phyloP scores from a whole-genome alignment of 2,797 vertebrate genomes.

The Calcarius lapponicus region DNA sequence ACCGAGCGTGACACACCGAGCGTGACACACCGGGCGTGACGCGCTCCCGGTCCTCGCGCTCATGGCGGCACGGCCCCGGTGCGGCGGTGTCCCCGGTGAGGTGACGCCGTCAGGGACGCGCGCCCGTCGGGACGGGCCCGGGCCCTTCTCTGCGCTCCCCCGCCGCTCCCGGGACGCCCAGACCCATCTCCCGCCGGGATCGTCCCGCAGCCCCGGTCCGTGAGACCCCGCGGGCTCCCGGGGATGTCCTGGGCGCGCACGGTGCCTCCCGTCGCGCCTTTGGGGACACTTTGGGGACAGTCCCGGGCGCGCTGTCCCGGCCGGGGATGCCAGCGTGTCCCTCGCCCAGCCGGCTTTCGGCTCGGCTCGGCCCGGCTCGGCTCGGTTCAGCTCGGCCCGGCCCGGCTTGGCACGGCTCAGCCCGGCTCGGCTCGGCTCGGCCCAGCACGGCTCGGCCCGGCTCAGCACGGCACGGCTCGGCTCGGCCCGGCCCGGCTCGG shows the following conservation, averaged over 20 bases:
- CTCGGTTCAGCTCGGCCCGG: too few species aligned
- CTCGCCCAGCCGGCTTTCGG: too few species aligned
- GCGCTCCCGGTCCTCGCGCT: neutral
- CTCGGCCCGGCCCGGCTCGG: too few species aligned
- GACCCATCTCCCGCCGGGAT: neutral
- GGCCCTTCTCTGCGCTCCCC: neutral
- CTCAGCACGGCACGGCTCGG: too few species aligned
- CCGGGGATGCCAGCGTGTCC: too few species aligned
- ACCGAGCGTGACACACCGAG: neutral
- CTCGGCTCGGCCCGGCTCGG: too few species aligned
- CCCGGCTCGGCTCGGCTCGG: too few species aligned
- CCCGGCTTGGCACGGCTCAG: too few species aligned
- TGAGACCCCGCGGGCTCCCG: neutral
- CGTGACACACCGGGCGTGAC: neutral
- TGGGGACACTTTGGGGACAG: neutral
- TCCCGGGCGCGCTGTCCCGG: too few species aligned
- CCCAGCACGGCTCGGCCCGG: too few species aligned
- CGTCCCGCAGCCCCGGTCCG: neutral
- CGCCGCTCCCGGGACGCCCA: neutral
- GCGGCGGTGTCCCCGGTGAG: too few species aligned
- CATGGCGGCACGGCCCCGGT: neutral
- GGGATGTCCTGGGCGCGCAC: fast-evolving
- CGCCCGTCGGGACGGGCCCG: neutral
- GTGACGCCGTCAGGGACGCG: neutral
- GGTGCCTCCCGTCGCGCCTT: fast-evolving